phyloP scores from a whole-genome alignment of 2,797 vertebrate species.

The Dromococcyx pavoninus region DNA sequence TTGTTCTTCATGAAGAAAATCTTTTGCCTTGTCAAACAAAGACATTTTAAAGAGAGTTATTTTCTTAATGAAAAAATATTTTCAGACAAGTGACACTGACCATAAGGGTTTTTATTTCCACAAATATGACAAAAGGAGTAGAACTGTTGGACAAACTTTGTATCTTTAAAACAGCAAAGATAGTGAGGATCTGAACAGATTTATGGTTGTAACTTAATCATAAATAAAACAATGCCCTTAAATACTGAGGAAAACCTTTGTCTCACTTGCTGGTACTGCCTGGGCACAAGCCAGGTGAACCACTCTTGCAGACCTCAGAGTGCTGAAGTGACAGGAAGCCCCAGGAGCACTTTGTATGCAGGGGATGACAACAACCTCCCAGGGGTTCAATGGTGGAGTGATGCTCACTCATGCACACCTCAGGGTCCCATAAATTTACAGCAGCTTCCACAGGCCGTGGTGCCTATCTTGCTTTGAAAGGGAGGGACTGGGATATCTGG shows the following conservation, averaged over 20 bases:
- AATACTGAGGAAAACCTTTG: background rate
- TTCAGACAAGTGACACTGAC: background rate
- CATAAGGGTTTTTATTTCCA: background rate
- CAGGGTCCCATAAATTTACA: background rate
- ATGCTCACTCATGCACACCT: background rate
- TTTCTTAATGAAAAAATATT: background rate
- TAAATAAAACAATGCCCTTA: background rate
- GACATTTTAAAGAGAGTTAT: background rate
- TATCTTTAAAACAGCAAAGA: background rate
- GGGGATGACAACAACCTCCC: background rate
- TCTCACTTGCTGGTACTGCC: background rate
- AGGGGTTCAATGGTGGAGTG: background rate
- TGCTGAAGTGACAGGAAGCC: background rate
- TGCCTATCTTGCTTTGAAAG: background rate
- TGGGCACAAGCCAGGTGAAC: background rate
- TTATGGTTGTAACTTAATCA: background rate
- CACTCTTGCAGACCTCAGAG: background rate
- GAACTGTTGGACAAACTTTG: background rate
- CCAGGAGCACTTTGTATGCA: background rate
- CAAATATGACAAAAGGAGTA: background rate
- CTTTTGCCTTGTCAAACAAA: background rate
- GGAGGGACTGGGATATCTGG: fast-evolving
- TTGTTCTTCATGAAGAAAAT: background rate
- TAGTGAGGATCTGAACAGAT: background rate
- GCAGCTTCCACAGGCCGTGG: background rate